Evolutionary conservation across 2,797 vertebrate genomes (phyloP).

Genomic region (Aulostomus chinensis): DNA sequence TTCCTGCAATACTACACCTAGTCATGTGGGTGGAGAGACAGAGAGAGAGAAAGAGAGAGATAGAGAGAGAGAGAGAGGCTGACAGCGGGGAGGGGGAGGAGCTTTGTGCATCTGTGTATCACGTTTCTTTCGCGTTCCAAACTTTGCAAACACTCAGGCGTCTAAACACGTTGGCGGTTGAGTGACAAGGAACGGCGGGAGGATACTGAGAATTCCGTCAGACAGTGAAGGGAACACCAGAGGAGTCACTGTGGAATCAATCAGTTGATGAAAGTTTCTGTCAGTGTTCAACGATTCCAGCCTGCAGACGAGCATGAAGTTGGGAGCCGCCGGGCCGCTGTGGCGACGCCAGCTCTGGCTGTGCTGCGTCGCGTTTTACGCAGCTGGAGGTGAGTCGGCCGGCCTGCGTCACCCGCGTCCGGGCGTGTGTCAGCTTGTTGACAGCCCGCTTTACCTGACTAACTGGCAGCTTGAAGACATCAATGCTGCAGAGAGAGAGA

Average conservation of each 20-base stretch:
- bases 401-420: background rate
- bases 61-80: constrained; percentile 1
- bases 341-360: constrained; percentile 40
- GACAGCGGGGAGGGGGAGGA: constrained; percentile 20
- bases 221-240: too few relatives aligned
- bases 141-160: background rate
- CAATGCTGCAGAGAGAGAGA: too few relatives aligned
- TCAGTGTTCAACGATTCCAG: too few relatives aligned
- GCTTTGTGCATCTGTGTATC: background rate
- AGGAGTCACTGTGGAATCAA: too few relatives aligned
- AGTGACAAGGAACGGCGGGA: too few relatives aligned
- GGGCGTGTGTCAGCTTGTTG: constrained; percentile 31
- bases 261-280: too few relatives aligned
- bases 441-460: background rate
- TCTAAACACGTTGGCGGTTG: too few relatives aligned
- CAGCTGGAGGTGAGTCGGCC: constrained; percentile 64
- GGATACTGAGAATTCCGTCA: too few relatives aligned
- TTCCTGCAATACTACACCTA: too few relatives aligned
- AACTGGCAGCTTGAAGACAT: too few relatives aligned
- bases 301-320: constrained; percentile 38
- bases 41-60: background rate
- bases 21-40: background rate
- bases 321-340: constrained; percentile 4
- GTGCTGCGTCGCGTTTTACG: constrained; percentile 28
- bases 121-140: background rate